Evolutionary conservation across 2,888 invertebrate genomes (phyloP).

Genomic region (Mesorhabditis sp.): DNA sequence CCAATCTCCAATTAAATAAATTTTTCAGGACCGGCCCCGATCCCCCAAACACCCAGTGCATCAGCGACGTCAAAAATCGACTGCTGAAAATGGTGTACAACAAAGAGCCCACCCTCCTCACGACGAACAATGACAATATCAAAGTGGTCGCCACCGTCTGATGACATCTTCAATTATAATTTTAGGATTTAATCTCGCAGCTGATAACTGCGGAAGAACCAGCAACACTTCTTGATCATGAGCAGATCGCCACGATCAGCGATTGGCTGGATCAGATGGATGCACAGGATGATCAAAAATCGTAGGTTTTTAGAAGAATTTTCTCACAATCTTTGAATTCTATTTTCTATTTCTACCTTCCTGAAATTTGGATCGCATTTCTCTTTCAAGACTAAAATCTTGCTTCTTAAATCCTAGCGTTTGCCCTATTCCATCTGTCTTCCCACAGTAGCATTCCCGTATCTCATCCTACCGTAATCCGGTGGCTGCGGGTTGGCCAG

Average conservation of each 20-base stretch:
- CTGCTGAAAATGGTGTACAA: conserved; percentile 50
- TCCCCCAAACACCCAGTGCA: conserved; percentile 43
- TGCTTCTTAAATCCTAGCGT: too few relatives aligned
- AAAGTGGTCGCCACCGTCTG: conserved; percentile 25
- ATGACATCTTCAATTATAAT: conserved; percentile 10
- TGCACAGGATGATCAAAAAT: conserved; percentile 31
- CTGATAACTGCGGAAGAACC: conserved; percentile 46
- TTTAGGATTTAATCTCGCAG: conserved; percentile 49
- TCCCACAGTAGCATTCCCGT: background rate
- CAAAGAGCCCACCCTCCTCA: conserved; percentile 49
- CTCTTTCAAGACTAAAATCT: too few relatives aligned
- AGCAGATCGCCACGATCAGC: conserved; percentile 51
- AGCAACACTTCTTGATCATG: conserved; percentile 29
- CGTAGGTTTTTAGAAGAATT: conserved; percentile 19
- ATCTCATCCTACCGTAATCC: conserved; percentile 12
- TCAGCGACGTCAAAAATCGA: conserved; percentile 50
- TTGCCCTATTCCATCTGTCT: background rate
- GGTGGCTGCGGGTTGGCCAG: background rate
- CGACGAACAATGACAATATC: conserved; percentile 45
- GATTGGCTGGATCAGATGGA: conserved; percentile 54
- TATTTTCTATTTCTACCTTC: too few relatives aligned
- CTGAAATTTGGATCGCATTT: too few relatives aligned
- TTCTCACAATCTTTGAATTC: background rate
- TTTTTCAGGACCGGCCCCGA: conserved; percentile 42
- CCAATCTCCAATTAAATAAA: too few relatives aligned